Evolutionary conservation across 2,888 invertebrate genomes (phyloP).

Genomic region (Torymus aiolomorphi): DNA sequence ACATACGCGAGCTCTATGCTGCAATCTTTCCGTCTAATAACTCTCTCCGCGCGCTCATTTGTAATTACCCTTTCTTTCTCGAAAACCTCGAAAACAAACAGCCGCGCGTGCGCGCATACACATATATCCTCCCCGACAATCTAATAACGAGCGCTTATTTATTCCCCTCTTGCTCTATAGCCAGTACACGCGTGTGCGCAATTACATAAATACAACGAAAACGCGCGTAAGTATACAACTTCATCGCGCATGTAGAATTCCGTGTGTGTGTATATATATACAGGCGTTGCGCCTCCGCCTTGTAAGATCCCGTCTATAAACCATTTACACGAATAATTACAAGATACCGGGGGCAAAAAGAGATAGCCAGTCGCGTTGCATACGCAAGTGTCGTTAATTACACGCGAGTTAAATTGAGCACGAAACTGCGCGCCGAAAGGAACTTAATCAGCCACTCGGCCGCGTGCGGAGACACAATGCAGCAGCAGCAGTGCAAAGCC

Average conservation of each 20-base stretch:
- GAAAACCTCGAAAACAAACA: slow-evolving; percentile 8
- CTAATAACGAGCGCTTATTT: slow-evolving; percentile 34
- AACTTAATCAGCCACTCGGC: slow-evolving; percentile 49
- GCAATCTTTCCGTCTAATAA: slow-evolving; percentile 23
- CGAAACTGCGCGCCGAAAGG: background rate
- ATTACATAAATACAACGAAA: slow-evolving; percentile 23
- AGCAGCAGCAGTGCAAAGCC: background rate
- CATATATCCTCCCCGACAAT: background rate
- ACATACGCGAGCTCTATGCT: too few species aligned
- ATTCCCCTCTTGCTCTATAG: background rate
- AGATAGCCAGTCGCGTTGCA: slow-evolving; percentile 11
- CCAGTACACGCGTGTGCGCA: background rate
- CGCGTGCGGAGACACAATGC: slow-evolving; percentile 7
- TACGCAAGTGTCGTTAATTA: slow-evolving; percentile 36
- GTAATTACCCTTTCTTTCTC: slow-evolving; percentile 27
- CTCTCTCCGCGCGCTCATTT: slow-evolving; percentile 6
- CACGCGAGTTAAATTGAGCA: slow-evolving; percentile 31
- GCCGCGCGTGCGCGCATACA: background rate
- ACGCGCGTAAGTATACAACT: background rate
- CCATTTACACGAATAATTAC: slow-evolving; percentile 38
- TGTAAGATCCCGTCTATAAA: slow-evolving; percentile 37
- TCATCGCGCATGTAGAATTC: slow-evolving; percentile 21
- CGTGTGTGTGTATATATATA: background rate
- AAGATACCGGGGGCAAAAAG: background rate
- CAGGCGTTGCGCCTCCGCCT: background rate